phyloP scores from a whole-genome alignment of 2,888 invertebrate genomes.

The Petrolisthes cinctipes region DNA sequence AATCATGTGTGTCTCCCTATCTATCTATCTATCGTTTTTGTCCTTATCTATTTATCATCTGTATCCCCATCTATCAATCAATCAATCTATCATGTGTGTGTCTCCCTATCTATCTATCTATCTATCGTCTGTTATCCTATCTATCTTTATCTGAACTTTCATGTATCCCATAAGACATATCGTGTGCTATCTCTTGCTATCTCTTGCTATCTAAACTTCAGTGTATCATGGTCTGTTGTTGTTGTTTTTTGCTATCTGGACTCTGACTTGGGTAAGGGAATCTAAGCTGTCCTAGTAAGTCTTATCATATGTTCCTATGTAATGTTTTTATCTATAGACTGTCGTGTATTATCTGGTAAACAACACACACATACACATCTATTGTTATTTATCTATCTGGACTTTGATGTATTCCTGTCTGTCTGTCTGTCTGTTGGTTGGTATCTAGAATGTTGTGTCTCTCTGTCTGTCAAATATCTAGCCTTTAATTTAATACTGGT shows the following conservation, averaged over 20 bases:
- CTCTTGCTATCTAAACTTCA: not conserved
- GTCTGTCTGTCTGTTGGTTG: not conserved
- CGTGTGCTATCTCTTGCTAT: not conserved
- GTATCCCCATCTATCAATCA: not conserved
- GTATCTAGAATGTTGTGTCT: not conserved
- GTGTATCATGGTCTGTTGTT: too few species aligned
- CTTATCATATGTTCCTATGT: too few species aligned
- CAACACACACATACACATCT: not conserved
- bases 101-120: slow-evolving; percentile 8
- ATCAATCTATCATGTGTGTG: not conserved
- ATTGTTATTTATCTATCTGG: not conserved
- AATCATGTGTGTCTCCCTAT: too few species aligned
- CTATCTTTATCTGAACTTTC: not conserved
- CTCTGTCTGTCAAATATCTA: not conserved
- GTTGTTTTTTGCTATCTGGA: too few species aligned
- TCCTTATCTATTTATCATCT: not conserved
- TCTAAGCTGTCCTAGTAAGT: too few species aligned
- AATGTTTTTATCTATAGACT: too few species aligned
- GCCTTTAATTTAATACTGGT: not conserved
- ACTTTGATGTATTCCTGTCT: not conserved
- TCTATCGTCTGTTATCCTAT: not conserved
- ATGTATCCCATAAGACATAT: not conserved
- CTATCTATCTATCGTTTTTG: not conserved
- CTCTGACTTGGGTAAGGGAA: too few species aligned
- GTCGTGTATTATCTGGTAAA: too few species aligned